Evolutionary conservation across 2,797 vertebrate genomes (phyloP), one percentile per base, ranked within the genome.

Genomic region (Siniperca obscura): DNA sequence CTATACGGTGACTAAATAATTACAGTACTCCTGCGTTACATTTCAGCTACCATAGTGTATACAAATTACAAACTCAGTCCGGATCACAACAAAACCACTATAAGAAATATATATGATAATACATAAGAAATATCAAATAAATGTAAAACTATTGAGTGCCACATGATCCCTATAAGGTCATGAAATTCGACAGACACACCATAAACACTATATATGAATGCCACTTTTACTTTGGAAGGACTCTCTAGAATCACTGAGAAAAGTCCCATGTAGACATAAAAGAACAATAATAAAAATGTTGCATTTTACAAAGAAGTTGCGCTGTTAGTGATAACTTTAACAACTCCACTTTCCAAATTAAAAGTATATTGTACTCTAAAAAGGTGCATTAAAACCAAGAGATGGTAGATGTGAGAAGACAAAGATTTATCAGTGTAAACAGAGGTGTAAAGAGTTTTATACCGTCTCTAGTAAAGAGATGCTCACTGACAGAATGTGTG

Each of bases 1-100:
- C 87, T 89, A 53, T 38, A 48, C 38, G 17, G 10, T 14, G 10
- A 66, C 30, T 46, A 36, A 60, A 61, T 65, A 72, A 42, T 70
- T 46, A 67, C 2, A 70, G 42, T 11, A 1, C 11, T 50, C 9
- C 30, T 65, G 38, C 12, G 27, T 48, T 50, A 42, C 30, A 80
- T 46, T 65, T 38, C 12, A 59, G 9, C 21, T 22, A 1, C 8
- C 7, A 34, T 3, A 48, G 34, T 34, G 27, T 34, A 34, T 30
- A 66, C 3, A 61, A 42, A 53, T 14, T 46, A 25, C 38, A 48
- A 25, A 56, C 22, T 19, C 25, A 52, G 27, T 14, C 27, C 17
- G 40, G 30, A 46, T 73, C 48, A 25, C 40, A 53, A 36, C 38
- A 34, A 22, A 80, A 38, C 38, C 44, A 48, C 7, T 22, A 2